These are phyloP conservation scores for Betta splendens DNA, from an alignment of 2,797 vertebrate genomes.

Conservation along the genomic window DNA sequence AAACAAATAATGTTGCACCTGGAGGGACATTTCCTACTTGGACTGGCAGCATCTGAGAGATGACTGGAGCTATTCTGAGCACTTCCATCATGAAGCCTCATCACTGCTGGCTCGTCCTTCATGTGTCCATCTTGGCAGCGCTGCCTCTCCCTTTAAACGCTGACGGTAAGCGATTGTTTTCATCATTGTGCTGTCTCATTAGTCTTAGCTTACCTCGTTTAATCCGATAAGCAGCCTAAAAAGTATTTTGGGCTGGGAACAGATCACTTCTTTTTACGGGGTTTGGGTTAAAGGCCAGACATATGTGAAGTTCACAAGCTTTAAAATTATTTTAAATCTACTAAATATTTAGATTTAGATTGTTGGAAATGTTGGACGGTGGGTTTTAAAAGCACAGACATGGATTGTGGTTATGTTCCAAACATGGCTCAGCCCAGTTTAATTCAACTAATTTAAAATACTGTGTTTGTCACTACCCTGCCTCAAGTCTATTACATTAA, in stretches of 20 bases:
- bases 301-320: neutral
- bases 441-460: neutral
- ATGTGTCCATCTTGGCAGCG: conserved; percentile 29
- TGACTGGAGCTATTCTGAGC: neutral
- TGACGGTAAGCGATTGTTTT: conserved; percentile 53
- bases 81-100: conserved; percentile 48
- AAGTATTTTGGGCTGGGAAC: neutral
- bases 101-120: conserved; percentile 16
- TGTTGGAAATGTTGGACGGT: neutral
- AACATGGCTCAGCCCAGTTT: neutral
- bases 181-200: neutral
- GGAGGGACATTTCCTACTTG: conserved; percentile 7
- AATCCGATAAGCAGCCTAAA: neutral
- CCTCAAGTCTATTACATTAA: no score
- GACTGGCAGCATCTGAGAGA: conserved; percentile 12
- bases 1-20: conserved; percentile 17
- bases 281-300: neutral
- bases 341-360: neutral
- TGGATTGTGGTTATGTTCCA: neutral
- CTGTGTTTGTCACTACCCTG: neutral
- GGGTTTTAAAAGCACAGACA: neutral
- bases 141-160: conserved; percentile 45
- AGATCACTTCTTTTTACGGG: fast-evolving
- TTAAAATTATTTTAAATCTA: neutral
- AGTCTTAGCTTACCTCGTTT: neutral